Evolutionary conservation across 1,140 invertebrate genomes (phyloP).

Genomic region (Uloborus diversus): DNA sequence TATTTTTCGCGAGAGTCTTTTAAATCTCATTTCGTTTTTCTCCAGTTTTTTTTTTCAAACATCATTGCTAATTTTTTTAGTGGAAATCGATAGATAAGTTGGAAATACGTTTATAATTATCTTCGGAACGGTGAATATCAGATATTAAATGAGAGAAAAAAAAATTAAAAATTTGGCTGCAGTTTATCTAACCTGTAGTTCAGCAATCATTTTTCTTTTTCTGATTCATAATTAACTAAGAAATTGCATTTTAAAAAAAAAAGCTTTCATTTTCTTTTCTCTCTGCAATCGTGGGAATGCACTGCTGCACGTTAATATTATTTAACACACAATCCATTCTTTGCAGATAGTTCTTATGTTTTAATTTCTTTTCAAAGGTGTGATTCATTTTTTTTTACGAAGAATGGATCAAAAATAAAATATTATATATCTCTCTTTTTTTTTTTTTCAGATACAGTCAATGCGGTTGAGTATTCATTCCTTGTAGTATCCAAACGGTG

Average conservation of each 20-base stretch:
- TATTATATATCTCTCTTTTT: too few species aligned
- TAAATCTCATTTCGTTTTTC: slow-evolving; percentile 11
- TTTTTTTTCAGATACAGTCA: too few species aligned
- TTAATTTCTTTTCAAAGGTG: too few species aligned
- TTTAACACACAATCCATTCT: too few species aligned
- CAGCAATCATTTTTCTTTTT: neutral
- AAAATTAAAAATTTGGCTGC: neutral
- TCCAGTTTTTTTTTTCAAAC: neutral
- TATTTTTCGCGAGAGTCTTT: slow-evolving; percentile 7
- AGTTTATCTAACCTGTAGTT: neutral
- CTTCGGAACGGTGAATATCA: neutral
- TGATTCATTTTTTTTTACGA: too few species aligned
- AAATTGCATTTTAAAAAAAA: neutral
- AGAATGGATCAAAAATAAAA: too few species aligned
- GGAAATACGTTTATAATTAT: slow-evolving; percentile 45
- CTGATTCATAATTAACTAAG: neutral
- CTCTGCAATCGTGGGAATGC: neutral
- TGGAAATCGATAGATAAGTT: slow-evolving; percentile 16
- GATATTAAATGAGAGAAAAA: neutral
- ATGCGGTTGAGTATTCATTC: too few species aligned
- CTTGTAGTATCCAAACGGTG: too few species aligned
- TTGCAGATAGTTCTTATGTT: too few species aligned
- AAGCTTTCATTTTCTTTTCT: neutral
- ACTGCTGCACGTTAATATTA: too few species aligned
- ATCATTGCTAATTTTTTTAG: neutral